These are phyloP conservation scores for Nerophis ophidion DNA, from an alignment of 2,113 vertebrate species.

Conservation along the genomic window DNA sequence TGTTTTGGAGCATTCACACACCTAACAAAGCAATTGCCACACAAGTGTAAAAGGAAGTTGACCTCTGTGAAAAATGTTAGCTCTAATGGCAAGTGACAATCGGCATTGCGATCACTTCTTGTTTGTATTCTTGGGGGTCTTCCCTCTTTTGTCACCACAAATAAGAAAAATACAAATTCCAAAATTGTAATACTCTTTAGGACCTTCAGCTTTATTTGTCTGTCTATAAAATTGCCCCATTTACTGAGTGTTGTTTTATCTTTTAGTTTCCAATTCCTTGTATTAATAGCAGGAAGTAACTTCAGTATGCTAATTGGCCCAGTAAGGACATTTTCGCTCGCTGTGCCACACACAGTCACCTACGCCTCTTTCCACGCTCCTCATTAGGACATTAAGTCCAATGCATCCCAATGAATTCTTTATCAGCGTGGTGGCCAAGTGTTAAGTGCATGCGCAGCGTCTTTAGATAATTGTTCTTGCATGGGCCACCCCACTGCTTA, in stretches of 20 bases:
- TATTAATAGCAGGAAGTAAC: constrained; percentile 35
- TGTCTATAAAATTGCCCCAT: constrained; percentile 28
- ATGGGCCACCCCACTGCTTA: neutral
- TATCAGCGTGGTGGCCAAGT: constrained; percentile 10
- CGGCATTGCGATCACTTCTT: too few species aligned
- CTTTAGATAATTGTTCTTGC: constrained; percentile 17
- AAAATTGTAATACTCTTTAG: too few species aligned
- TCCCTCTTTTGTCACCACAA: too few species aligned
- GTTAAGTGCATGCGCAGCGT: constrained; percentile 25
- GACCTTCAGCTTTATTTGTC: constrained; percentile 13
- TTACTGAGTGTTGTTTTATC: constrained; percentile 41
- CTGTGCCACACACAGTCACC: constrained; percentile 35
- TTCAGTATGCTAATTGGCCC: constrained; percentile 51
- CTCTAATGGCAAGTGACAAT: too few species aligned
- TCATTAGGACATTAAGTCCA: too few species aligned
- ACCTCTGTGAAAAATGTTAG: too few species aligned
- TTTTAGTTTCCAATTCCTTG: constrained; percentile 31
- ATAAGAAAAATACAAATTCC: too few species aligned
- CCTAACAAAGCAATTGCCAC: too few species aligned
- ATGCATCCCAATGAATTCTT: neutral
- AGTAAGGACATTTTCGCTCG: constrained; percentile 50
- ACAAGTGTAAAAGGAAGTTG: too few species aligned
- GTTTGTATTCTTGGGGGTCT: too few species aligned
- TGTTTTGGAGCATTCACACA: too few species aligned
- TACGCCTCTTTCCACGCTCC: constrained; percentile 40